Base-by-base conservation (phyloP, 2,113 vertebrate species). In the Myrmophylax atrothorax region DNA sequence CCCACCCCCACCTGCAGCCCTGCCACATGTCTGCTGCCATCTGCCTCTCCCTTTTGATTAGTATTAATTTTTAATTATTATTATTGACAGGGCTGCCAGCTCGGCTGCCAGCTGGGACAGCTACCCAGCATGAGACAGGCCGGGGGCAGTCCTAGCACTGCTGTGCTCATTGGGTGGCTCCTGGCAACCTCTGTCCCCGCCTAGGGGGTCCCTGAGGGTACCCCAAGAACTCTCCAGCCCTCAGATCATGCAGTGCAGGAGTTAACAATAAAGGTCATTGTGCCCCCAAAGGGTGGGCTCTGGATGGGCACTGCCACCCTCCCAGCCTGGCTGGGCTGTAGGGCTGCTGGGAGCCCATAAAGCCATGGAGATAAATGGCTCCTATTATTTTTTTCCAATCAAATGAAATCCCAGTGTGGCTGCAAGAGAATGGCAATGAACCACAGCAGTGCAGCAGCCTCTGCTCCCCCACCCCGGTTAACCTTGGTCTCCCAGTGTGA, bases 331-430 rank as follows among this genome's bases (percentile, higher is more conserved):
- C 64, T 56, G 46, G 23, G 47, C 68, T 81, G 35, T 29, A 23
- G 12, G 49, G 63, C 76, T 89, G 58, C n/a, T 23, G 6, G 69
- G n/a, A 97, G 96, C 93, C 98, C 98, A 98, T 99, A 98, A 99
- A 98, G 35, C 66, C 29, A 95, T 89, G 89, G 98, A 99, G 98
- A 99, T 99, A 98, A 99, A 99, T 98, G 98, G 98, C 97, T 98
- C 97, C 98, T 98, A 98, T 99, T 99, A 99, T 98, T 99, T 98
- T 47, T 63, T 98, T 98, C 98, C 98, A 98, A 98, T 98, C 98
- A 98, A 98, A 98, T 96, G 98, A 98, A 99, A 98, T 98, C 97
- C 98, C 98, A 98, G 98, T 96, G 96, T 97, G 96, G 98, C 98
- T 98, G 98, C 98, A 98, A 96, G 14, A 2, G 14, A 98, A 98